These are phyloP conservation scores for Tethya wilhelma DNA, from an alignment of 37 sponge, comb jelly and placozoan genomes.

Conservation along the genomic window DNA sequence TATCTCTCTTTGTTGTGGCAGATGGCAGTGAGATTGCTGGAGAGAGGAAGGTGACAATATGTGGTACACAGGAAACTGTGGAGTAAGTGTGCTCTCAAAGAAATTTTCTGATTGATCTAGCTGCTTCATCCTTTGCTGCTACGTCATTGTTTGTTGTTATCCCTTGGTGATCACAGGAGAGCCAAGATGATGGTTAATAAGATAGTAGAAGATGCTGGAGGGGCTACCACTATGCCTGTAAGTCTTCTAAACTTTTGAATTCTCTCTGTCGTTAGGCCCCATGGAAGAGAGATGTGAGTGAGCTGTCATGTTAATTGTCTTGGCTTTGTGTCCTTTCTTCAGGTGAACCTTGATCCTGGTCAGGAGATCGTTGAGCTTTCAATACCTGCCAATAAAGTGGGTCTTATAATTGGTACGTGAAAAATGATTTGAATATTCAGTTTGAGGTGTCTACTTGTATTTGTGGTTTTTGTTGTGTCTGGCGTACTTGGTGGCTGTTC, in stretches of 20 bases:
- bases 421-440: neutral
- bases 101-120: neutral
- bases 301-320: neutral
- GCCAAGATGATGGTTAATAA: slow-evolving; percentile 66
- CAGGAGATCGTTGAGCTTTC: slow-evolving; percentile 78
- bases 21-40: slow-evolving; percentile 80
- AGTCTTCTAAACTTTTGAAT: neutral
- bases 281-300: too few species aligned
- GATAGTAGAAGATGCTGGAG: slow-evolving; percentile 78
- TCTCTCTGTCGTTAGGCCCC: neutral
- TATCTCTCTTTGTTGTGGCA: neutral
- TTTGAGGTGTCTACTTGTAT: neutral
- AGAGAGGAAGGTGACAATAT: slow-evolving; percentile 82
- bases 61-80: slow-evolving; percentile 81
- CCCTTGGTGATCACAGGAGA: slow-evolving; percentile 18
- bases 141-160: neutral
- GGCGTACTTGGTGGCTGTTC: neutral
- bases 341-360: slow-evolving; percentile 23
- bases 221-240: slow-evolving; percentile 50
- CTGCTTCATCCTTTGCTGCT: neutral
- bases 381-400: slow-evolving; percentile 94
- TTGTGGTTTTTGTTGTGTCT: neutral
- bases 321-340: neutral
- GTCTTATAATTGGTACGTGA: slow-evolving; percentile 91
- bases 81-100: slow-evolving; percentile 58